Conservation (phyloP, 1,140 invertebrate genomes). For the Orchesella cincta region DNA sequence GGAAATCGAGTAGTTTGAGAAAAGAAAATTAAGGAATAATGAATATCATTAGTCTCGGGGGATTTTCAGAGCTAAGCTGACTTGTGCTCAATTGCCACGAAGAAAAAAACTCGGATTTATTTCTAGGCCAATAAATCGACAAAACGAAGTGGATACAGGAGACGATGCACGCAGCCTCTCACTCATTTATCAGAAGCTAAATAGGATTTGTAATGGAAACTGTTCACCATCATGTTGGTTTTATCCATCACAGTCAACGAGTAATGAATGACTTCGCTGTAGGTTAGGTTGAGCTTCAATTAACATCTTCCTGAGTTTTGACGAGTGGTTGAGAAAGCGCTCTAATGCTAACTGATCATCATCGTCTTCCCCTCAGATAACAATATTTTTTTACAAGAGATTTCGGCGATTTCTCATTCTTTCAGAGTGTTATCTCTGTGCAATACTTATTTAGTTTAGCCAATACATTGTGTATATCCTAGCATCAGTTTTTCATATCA, state of each 20-base stretch:
- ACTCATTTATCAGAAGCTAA: slow-evolving; percentile 29
- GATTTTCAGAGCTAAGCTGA: too few relatives aligned
- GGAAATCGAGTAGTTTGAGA: too few relatives aligned
- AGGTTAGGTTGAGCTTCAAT: slow-evolving; percentile 26
- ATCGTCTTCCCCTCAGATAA: background rate
- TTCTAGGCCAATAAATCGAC: slow-evolving; percentile 14
- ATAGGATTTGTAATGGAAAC: slow-evolving; percentile 23
- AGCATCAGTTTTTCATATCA: slow-evolving; percentile 18
- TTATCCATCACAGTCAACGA: slow-evolving; percentile 21
- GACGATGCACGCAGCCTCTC: too few relatives aligned
- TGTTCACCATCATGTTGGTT: slow-evolving; percentile 20
- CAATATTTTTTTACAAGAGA: background rate
- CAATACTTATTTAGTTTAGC: background rate
- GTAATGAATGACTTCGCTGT: slow-evolving; percentile 29
- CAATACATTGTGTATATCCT: background rate
- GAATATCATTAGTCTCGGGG: slow-evolving; percentile 5
- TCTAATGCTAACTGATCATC: slow-evolving; percentile 3
- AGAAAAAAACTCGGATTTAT: background rate
- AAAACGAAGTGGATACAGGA: slow-evolving; percentile 17
- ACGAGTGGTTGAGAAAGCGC: background rate
- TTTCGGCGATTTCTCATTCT: background rate
- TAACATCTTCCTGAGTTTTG: background rate
- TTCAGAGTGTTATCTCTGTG: slow-evolving; percentile 6
- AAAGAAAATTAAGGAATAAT: slow-evolving; percentile 18
- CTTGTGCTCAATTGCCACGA: background rate